A percentile compares a stretch with the other conserved stretches of the same genome.
phyloP scores from a whole-genome alignment of 2,113 vertebrate genomes.

The Xiphophorus couchianus region DNA sequence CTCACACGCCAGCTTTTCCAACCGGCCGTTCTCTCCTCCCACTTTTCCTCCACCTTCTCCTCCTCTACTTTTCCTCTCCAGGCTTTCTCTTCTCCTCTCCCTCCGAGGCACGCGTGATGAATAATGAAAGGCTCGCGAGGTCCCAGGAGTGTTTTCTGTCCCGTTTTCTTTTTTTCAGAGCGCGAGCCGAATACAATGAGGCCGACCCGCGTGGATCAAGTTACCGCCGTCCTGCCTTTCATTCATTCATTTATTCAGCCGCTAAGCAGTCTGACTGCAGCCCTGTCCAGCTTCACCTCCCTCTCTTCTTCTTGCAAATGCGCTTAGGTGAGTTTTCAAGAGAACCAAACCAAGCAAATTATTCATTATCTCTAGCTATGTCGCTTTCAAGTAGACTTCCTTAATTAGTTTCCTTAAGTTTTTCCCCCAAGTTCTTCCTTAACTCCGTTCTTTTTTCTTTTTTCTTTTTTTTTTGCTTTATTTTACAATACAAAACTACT shows the following conservation, averaged over 20 bases:
- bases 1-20: slow-evolving; percentile 69
- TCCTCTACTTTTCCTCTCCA: background rate
- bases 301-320: slow-evolving; percentile 18
- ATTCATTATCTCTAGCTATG: background rate
- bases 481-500: no score
- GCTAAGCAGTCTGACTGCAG: slow-evolving; percentile 59
- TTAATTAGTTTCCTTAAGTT: no score
- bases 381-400: background rate
- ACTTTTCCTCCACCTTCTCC: background rate
- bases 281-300: slow-evolving; percentile 1
- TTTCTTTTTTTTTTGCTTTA: no score
- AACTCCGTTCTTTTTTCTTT: no score
- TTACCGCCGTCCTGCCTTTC: slow-evolving; percentile 64
- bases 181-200: slow-evolving; percentile 71
- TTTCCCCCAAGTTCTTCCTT: no score
- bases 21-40: slow-evolving; percentile 21
- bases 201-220: slow-evolving; percentile 67
- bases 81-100: background rate
- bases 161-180: slow-evolving; percentile 26
- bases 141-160: slow-evolving; percentile 76
- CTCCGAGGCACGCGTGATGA: slow-evolving; percentile 70
- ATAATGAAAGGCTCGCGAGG: slow-evolving; percentile 79
- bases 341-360: background rate
- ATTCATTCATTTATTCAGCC: slow-evolving; percentile 72
- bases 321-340: slow-evolving; percentile 42